Evolutionary conservation across 1,140 invertebrate genomes (phyloP), one percentile per base, ranked within the genome.

Genomic region (Patella vulgata): DNA sequence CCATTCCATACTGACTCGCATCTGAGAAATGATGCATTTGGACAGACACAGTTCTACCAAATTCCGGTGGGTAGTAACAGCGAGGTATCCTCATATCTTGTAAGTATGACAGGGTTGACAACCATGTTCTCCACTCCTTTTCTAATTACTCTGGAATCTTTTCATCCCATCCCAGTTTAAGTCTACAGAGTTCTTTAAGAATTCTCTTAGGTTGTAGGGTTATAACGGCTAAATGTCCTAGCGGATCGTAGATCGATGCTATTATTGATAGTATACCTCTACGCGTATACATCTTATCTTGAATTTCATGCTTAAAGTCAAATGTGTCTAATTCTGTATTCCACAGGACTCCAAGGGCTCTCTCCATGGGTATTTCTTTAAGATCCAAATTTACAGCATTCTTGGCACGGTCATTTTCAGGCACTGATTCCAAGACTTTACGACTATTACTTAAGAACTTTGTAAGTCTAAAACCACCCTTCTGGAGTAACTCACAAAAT

Each of bases 41-140:
- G 6, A 14, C 2, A 14, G 83, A 80, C 62, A 86, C 83, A 83
- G 83, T 86, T 51, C 68, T 73, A 9, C 82, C 4, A 40, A 76
- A 72, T 39, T 33, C 28, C 54, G 63, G n/a, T 27, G 52, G 12
- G 14, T 36, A 19, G n/a, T 28, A 54, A 19, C 19, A 25, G 11
- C 42, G n/a, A n/a, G 42, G 55, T 25, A 57, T 30, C 4, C 28
- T 23, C 12, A 57, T 6, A 23, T 46, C 8, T 23, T 30, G 39
- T 28, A 57, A 23, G n/a, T 19, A n/a, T 23, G 19, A 9, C 42
- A 57, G 27, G 5, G 6, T 17, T 36, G 12, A n/a, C 14, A 17
- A 46, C 55, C 55, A 57, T 19, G 6, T 33, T 30, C 14, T 36
- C 33, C 33, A 36, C 14, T 36, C 6, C 33, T 36, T 36, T 14